A percentile compares a stretch with the other conserved stretches of the same genome.
Conservation (phyloP, 2,888 invertebrate species). For the Scaptomyza caliginosa region DNA sequence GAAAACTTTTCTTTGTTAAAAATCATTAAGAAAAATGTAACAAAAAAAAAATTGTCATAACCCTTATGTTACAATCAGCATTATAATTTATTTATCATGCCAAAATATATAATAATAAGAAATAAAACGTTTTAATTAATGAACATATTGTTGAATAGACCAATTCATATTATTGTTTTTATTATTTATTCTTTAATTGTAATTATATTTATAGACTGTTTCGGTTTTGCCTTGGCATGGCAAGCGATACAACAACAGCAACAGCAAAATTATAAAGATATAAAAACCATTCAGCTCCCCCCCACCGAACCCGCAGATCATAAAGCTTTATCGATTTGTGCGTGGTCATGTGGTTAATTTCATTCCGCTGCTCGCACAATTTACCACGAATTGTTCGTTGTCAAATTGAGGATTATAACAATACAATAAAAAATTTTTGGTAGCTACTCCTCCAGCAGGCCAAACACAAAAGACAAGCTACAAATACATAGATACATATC, state of each 20-base stretch:
- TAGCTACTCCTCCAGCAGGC: background rate
- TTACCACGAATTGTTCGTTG: constrained; percentile 47
- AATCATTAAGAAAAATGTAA: no score
- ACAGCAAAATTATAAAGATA: background rate
- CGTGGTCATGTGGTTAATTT: constrained; percentile 51
- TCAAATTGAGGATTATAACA: constrained; percentile 45
- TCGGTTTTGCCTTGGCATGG: background rate
- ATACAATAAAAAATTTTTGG: constrained; percentile 32
- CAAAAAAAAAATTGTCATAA: no score
- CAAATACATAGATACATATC: no score
- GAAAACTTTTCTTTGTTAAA: no score
- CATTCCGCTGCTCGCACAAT: constrained; percentile 45
- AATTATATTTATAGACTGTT: background rate
- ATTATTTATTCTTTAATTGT: background rate
- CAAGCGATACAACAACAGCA: background rate
- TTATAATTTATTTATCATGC: no score
- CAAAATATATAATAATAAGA: no score
- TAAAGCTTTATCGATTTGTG: constrained; percentile 38
- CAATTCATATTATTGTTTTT: background rate
- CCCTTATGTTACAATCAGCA: no score
- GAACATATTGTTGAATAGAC: background rate
- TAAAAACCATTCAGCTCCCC: background rate
- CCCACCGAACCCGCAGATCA: background rate
- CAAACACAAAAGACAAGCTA: background rate
- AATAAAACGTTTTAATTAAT: background rate